Evolutionary conservation across 2,888 invertebrate genomes (phyloP).

Genomic region (Eurytoma californica): DNA sequence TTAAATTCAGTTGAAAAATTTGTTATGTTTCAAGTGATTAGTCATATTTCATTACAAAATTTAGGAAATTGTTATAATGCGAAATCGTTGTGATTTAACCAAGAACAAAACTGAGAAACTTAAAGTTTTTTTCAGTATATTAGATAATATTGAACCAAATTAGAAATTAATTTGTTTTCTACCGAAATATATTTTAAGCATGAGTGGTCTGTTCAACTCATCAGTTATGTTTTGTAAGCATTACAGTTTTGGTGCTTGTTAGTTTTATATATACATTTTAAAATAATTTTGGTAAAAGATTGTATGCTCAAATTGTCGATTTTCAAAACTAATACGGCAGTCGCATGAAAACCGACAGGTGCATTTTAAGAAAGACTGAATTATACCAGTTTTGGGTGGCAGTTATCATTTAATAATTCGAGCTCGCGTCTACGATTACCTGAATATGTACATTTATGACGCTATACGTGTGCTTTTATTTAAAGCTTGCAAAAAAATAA

Average conservation of each 20-base stretch:
- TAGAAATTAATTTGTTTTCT: not conserved
- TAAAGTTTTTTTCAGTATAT: too few relatives aligned
- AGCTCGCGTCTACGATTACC: constrained; percentile 19
- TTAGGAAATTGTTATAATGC: too few relatives aligned
- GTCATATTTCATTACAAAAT: too few relatives aligned
- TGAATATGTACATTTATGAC: constrained; percentile 27
- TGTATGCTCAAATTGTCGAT: not conserved
- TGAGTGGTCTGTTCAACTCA: too few relatives aligned
- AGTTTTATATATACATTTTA: not conserved
- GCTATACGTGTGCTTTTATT: not conserved
- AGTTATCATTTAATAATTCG: not conserved
- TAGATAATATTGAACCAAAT: too few relatives aligned
- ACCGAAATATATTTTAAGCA: not conserved
- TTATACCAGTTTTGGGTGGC: not conserved
- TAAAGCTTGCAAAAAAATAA: constrained; percentile 19
- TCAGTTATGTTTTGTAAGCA: too few relatives aligned
- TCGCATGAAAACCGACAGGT: constrained; percentile 41
- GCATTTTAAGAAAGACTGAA: constrained; percentile 19
- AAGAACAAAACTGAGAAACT: too few relatives aligned
- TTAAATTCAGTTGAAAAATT: too few relatives aligned
- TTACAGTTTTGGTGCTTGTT: too few relatives aligned
- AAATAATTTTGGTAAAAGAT: not conserved
- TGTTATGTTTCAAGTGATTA: too few relatives aligned
- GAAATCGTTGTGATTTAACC: too few relatives aligned
- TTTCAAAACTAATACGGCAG: constrained; percentile 40